Conservation (phyloP, 1,140 invertebrate species). For the Ceratosolen fusciceps region DNA sequence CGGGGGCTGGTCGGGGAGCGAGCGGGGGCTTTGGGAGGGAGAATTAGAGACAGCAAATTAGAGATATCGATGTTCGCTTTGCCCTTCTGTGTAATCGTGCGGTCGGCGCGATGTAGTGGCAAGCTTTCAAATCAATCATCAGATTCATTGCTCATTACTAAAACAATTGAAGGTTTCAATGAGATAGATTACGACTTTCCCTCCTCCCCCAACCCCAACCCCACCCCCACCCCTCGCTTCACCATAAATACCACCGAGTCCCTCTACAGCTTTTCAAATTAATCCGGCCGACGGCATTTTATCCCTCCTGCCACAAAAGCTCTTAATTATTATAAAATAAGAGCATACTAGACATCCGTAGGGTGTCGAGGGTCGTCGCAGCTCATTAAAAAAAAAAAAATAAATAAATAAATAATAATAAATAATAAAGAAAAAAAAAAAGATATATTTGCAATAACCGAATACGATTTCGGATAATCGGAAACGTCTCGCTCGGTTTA, state of each 20-base stretch:
- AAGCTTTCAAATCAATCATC: conserved; percentile 47
- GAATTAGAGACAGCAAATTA: conserved; percentile 36
- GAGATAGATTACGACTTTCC: conserved; percentile 21
- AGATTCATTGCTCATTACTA: conserved; percentile 47
- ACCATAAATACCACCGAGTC: background rate
- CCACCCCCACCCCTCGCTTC: no score
- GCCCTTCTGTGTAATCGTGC: conserved; percentile 26
- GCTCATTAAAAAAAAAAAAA: no score
- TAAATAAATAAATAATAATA: no score
- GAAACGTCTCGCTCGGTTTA: no score
- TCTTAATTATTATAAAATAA: conserved; percentile 3
- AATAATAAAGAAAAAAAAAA: no score
- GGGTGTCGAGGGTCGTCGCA: no score
- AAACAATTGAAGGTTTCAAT: conserved; percentile 43
- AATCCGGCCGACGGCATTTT: background rate
- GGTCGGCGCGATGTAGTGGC: conserved; percentile 5
- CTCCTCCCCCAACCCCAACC: no score
- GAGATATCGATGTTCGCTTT: conserved; percentile 46
- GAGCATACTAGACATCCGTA: no score
- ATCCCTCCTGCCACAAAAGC: background rate
- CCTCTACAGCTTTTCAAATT: background rate
- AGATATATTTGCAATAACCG: no score
- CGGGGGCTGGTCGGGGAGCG: no score
- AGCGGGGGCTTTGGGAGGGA: no score
- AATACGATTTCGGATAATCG: no score